Conservation (phyloP, 1,140 invertebrate species). For the Coelopa frigida region DNA sequence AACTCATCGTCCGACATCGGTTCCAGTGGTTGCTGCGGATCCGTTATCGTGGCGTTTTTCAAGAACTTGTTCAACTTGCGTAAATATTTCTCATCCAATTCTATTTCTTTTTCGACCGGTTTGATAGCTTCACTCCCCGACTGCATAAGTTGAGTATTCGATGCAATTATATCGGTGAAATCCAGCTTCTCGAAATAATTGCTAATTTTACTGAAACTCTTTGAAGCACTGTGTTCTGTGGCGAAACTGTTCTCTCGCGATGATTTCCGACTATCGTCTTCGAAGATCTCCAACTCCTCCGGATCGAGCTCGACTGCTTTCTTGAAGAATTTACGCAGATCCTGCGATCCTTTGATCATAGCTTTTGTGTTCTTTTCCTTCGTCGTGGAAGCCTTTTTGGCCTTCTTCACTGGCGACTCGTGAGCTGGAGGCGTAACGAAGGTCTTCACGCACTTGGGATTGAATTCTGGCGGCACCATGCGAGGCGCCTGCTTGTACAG, state of each 20-base stretch:
- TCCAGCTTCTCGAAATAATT: slow-evolving; percentile 9
- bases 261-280: not conserved
- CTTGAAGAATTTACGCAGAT: slow-evolving; percentile 24
- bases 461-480: slow-evolving; percentile 65
- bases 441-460: slow-evolving; percentile 63
- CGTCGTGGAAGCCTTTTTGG: too few relatives aligned
- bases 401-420: too few relatives aligned
- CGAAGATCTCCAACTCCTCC: slow-evolving; percentile 8
- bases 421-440: slow-evolving; percentile 42
- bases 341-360: slow-evolving; percentile 6
- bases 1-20: too few relatives aligned
- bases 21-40: too few relatives aligned
- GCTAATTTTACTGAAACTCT: slow-evolving; percentile 10
- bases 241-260: slow-evolving; percentile 1
- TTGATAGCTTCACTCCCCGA: too few relatives aligned
- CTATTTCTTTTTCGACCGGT: too few relatives aligned
- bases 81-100: too few relatives aligned
- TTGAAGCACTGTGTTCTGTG: slow-evolving; percentile 5
- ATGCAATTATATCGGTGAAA: too few relatives aligned
- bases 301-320: slow-evolving; percentile 6
- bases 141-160: too few relatives aligned
- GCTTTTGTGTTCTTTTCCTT: not conserved
- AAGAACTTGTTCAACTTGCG: too few relatives aligned
- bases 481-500: slow-evolving; percentile 63
- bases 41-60: too few relatives aligned